Evolutionary conservation across 2,888 invertebrate genomes (phyloP).

Genomic region (Sphinx pinastri): DNA sequence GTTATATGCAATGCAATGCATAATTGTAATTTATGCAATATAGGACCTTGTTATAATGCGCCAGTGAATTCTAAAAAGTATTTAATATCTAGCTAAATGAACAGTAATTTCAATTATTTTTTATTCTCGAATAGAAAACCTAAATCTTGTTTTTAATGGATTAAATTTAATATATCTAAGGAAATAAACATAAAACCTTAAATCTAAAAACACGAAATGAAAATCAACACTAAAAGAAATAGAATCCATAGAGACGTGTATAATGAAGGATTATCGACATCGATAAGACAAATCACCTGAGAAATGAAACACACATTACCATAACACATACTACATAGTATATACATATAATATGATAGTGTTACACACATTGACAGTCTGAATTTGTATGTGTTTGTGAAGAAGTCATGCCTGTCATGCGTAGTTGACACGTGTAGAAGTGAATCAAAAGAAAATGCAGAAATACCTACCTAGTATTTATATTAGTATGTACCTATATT

Average conservation of each 20-base stretch:
- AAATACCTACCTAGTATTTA: neutral
- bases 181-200: constrained; percentile 25
- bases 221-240: constrained; percentile 12
- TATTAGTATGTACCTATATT: no score
- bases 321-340: constrained; percentile 32
- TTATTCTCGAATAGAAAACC: no score
- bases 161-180: constrained; percentile 29
- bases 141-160: neutral
- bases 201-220: constrained; percentile 7
- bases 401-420: constrained; percentile 31
- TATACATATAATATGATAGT: constrained; percentile 31
- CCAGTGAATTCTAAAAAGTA: neutral
- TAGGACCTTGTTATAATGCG: no score
- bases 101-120: neutral
- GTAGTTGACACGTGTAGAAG: constrained; percentile 27
- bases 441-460: neutral
- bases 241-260: neutral
- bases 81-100: neutral
- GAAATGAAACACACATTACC: constrained; percentile 37
- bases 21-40: no score
- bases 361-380: constrained; percentile 33
- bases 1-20: no score
- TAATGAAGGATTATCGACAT: constrained; percentile 8
- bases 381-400: constrained; percentile 37
- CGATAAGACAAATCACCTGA: constrained; percentile 28